Evolutionary conservation across 2,113 vertebrate species (phyloP), one percentile per base, ranked within the genome.

Genomic region (Halcyon malimbica): DNA sequence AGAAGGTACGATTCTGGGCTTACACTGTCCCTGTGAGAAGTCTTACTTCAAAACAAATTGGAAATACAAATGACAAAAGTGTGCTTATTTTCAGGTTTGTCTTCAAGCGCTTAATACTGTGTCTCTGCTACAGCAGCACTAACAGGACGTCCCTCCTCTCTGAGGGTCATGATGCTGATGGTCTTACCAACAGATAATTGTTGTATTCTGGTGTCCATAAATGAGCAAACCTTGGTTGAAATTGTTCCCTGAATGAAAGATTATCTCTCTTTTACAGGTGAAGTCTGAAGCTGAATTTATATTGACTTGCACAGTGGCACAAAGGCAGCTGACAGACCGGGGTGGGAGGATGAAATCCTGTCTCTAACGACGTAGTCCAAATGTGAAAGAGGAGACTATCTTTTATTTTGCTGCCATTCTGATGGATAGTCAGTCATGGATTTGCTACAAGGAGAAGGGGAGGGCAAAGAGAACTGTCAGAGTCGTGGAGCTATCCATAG

Each of bases 131-230:
- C 24, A 48, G 24, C 59, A 80, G 56, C 2, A 1, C 12, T 1
- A 15, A 63, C 6, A 57, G 50, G 44, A 83, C 9, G 83, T 29
- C 19, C 16, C 9, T 35, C 13, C 18, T 11, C 24, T 5, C 9
- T 37, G 29, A 50, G 25, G 6, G 10, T 8, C 29, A 75, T 0
- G 2, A 42, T 8, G 15, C 60, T 67, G n/a, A 81, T 1, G 1
- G 19, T 23, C 46, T 37, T 57, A 57, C 6, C 62, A 23, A 13
- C 44, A 75, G 62, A 6, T 84, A 46, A 53, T 20, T 64, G 50
- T 74, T 39, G 25, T 65, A 63, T 59, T 53, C 50, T 60, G 25
- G 9, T 59, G 54, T 64, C 56, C 35, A 25, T 41, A 77, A 77
- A 2, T 7, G 53, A 83, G 70, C 24, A 89, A 90, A 37, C 33